phyloP scores from a whole-genome alignment of 2,113 vertebrate genomes.

The Egretta garzetta region DNA sequence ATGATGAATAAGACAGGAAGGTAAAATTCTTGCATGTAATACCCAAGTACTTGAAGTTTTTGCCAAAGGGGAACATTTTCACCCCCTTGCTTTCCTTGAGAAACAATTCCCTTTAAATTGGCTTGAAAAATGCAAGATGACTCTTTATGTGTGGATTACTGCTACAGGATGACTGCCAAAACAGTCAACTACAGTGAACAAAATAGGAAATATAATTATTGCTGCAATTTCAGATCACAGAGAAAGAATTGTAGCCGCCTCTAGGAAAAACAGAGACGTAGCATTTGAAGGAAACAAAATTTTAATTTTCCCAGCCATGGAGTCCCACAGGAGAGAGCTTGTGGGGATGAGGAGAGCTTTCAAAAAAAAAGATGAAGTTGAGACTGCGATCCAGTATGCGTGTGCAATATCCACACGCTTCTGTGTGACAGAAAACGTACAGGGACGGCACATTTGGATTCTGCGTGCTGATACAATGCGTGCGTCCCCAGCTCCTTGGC shows the following conservation, averaged over 20 bases:
- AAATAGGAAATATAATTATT: conserved; percentile 63
- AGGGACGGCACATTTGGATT: background rate
- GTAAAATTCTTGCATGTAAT: conserved; percentile 18
- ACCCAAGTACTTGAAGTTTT: conserved; percentile 19
- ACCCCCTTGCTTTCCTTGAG: conserved; percentile 38
- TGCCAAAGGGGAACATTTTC: conserved; percentile 39
- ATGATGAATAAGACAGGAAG: background rate
- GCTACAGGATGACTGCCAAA: conserved; percentile 56
- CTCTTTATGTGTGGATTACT: conserved; percentile 51
- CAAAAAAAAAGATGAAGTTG: background rate
- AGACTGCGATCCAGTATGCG: background rate
- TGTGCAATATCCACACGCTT: background rate
- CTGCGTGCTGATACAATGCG: background rate
- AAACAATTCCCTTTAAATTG: conserved; percentile 60
- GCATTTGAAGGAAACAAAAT: conserved; percentile 22
- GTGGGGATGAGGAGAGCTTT: background rate
- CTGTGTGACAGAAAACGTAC: background rate
- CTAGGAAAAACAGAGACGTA: conserved; percentile 33
- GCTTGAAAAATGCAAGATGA: conserved; percentile 54
- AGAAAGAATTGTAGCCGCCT: conserved; percentile 10
- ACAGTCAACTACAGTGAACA: conserved; percentile 35
- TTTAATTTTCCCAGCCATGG: conserved; percentile 27
- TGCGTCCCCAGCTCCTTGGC: background rate
- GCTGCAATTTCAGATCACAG: conserved; percentile 51
- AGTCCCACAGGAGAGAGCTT: background rate